These are phyloP conservation scores for Plectropomus leopardus DNA, from an alignment of 2,113 vertebrate species.

Conservation along the genomic window DNA sequence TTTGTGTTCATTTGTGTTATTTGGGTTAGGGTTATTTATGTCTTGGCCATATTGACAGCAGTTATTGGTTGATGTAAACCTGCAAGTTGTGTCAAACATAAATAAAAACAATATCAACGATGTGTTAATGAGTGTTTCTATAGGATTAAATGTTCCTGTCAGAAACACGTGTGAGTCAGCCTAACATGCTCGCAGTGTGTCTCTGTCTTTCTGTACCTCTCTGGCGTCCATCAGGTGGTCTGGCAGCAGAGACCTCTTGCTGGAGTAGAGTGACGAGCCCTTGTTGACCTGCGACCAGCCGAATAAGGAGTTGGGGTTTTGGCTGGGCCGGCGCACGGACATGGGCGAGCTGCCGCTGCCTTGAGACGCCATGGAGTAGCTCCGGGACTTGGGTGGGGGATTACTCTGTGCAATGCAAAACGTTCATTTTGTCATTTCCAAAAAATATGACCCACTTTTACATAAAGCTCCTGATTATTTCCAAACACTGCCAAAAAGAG, in stretches of 20 bases:
- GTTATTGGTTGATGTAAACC: too few relatives aligned
- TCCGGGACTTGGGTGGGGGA: conserved; percentile 94
- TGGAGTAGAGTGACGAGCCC: conserved; percentile 84
- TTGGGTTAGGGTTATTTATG: too few relatives aligned
- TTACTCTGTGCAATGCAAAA: conserved; percentile 88
- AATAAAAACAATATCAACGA: too few relatives aligned
- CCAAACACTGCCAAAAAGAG: neutral
- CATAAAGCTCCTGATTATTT: neutral
- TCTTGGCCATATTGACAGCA: too few relatives aligned
- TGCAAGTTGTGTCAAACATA: too few relatives aligned
- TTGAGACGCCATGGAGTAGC: conserved; percentile 95
- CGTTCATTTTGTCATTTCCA: neutral
- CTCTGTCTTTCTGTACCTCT: conserved; percentile 87
- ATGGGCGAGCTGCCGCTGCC: conserved; percentile 94
- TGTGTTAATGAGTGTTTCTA: too few relatives aligned
- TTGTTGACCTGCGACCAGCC: conserved; percentile 88
- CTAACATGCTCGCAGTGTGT: neutral
- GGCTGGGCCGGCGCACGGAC: conserved; percentile 90
- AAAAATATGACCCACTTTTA: neutral
- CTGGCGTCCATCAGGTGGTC: conserved; percentile 95
- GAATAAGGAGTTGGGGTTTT: conserved; percentile 90
- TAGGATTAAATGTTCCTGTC: too few relatives aligned
- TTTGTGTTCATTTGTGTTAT: too few relatives aligned
- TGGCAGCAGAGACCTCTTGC: conserved; percentile 91
- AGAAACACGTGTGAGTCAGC: neutral